Conservation (phyloP, 2,113 vertebrate species). For the Chaetura pelagica region DNA sequence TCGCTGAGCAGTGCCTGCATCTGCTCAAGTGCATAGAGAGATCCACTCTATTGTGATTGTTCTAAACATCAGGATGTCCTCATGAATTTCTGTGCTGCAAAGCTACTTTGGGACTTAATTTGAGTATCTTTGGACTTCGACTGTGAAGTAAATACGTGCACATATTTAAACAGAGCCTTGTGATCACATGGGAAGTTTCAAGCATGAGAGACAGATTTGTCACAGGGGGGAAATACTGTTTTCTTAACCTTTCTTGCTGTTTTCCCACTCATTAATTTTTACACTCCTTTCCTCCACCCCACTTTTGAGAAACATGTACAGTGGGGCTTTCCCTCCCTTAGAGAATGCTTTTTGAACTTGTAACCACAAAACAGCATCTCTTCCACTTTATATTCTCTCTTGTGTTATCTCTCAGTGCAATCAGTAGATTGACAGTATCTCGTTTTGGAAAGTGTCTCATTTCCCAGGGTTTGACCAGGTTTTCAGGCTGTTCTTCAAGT, state of each 20-base stretch:
- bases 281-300: neutral
- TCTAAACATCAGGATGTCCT: neutral
- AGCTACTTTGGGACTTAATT: neutral
- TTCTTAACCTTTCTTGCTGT: neutral
- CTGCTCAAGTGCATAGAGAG: neutral
- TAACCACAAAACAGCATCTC: neutral
- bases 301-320: accelerated
- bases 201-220: neutral
- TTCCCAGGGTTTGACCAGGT: neutral
- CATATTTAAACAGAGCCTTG: neutral
- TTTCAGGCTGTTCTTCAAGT: neutral
- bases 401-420: neutral
- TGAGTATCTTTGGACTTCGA: neutral
- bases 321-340: neutral
- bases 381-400: neutral
- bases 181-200: neutral
- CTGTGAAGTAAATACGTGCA: neutral
- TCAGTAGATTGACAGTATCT: neutral
- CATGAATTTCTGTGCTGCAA: neutral
- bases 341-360: accelerated
- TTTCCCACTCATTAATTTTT: neutral
- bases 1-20: accelerated
- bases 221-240: neutral
- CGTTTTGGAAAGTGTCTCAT: neutral
- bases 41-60: neutral